A percentile compares a stretch with the other conserved stretches of the same genome.
Evolutionary conservation across 2,113 vertebrate genomes (phyloP).

Genomic region (Syngnathoides biaculeatus): DNA sequence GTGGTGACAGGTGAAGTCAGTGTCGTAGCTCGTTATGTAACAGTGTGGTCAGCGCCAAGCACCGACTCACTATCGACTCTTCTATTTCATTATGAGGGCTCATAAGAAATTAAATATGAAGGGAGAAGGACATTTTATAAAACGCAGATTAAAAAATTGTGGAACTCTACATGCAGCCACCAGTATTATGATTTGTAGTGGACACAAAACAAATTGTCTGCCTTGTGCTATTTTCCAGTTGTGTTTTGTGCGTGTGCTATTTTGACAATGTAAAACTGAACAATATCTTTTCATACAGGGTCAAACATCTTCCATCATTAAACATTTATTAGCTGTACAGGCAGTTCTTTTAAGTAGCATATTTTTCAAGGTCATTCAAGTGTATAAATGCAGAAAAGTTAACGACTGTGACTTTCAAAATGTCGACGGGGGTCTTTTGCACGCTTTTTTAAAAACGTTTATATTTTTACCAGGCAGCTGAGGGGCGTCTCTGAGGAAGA

Average conservation of each 20-base stretch:
- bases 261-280: too few species aligned
- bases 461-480: constrained; percentile 57
- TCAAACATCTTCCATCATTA: too few species aligned
- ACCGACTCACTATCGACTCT: neutral
- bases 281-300: too few species aligned
- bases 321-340: too few species aligned
- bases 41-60: neutral
- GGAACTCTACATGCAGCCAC: neutral
- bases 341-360: too few species aligned
- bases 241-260: too few species aligned
- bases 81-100: neutral
- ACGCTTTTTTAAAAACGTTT: too few species aligned
- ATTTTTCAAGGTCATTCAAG: neutral
- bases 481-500: constrained; percentile 76
- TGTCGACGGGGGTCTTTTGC: neutral
- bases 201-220: too few species aligned
- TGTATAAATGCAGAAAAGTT: neutral
- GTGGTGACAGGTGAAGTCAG: constrained; percentile 17
- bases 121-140: neutral
- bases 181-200: too few species aligned
- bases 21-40: constrained; percentile 26
- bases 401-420: neutral
- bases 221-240: too few species aligned
- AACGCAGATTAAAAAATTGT: neutral
- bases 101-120: neutral